Evolutionary conservation across 2,888 invertebrate genomes (phyloP).

Genomic region (Drosophila eohydei): DNA sequence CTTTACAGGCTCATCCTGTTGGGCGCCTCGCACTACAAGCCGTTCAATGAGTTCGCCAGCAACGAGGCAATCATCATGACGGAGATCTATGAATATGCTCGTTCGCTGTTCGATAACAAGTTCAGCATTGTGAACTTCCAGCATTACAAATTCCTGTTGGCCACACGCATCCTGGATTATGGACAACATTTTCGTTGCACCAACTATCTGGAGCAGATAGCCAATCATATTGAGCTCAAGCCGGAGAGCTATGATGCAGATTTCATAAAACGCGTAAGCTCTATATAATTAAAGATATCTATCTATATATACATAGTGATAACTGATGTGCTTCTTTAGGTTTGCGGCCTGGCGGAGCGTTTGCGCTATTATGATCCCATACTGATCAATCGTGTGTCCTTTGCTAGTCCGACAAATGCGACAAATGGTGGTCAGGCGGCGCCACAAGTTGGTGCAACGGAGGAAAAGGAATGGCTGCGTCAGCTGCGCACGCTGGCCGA

Average conservation of each 20-base stretch:
- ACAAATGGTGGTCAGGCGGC: slow-evolving; percentile 45
- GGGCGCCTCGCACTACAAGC: slow-evolving; percentile 89
- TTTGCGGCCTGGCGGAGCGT: slow-evolving; percentile 86
- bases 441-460: slow-evolving; percentile 34
- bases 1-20: slow-evolving; percentile 90
- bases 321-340: slow-evolving; percentile 55
- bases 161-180: slow-evolving; percentile 90
- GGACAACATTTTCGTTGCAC: slow-evolving; percentile 90
- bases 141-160: slow-evolving; percentile 94
- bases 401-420: slow-evolving; percentile 65
- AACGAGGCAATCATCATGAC: slow-evolving; percentile 96
- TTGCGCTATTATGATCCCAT: slow-evolving; percentile 90
- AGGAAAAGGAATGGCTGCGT: slow-evolving; percentile 84
- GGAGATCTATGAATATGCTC: slow-evolving; percentile 97
- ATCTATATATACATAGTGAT: neutral
- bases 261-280: slow-evolving; percentile 61
- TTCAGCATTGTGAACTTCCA: slow-evolving; percentile 91
- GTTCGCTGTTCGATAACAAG: slow-evolving; percentile 90
- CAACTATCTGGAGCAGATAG: slow-evolving; percentile 92
- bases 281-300: neutral
- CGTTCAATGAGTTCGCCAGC: slow-evolving; percentile 89
- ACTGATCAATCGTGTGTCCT: slow-evolving; percentile 72
- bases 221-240: slow-evolving; percentile 87
- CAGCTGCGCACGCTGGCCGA: slow-evolving; percentile 79
- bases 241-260: slow-evolving; percentile 59